A percentile compares a stretch with the other conserved stretches of the same genome.
Evolutionary conservation across 2,113 vertebrate species (phyloP).

Genomic region (Asarcornis scutulata): DNA sequence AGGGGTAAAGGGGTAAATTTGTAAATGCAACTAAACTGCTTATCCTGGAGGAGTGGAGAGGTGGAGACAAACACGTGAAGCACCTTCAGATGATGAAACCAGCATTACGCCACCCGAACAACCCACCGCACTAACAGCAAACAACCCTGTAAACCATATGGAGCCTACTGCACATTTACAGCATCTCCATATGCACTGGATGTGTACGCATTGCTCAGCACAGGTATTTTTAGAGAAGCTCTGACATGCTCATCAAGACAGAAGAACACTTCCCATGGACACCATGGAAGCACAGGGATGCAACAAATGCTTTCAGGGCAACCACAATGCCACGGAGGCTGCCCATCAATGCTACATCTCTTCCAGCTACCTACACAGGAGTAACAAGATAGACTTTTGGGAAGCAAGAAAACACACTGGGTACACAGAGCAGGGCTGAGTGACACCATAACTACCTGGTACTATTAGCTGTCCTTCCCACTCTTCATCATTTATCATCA

Average conservation of each 20-base stretch:
- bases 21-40: not conserved
- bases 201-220: not conserved
- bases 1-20: not conserved
- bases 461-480: not conserved
- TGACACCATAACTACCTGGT: not conserved
- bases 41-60: not conserved
- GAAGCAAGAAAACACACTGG: not conserved
- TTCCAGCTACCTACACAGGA: rapidly evolving
- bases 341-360: not conserved
- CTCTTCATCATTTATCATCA: not conserved
- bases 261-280: not conserved
- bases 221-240: not conserved
- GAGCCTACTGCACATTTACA: not conserved
- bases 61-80: not conserved
- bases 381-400: rapidly evolving
- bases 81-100: not conserved
- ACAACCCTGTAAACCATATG: not conserved
- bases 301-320: not conserved
- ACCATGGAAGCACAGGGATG: rapidly evolving
- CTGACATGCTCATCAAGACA: not conserved
- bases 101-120: not conserved
- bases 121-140: not conserved
- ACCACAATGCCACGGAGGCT: rapidly evolving
- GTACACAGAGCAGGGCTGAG: not conserved
- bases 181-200: not conserved